phyloP scores from a whole-genome alignment of 92 coral and sea anemone genomes.

The Scolanthus callimorphus region DNA sequence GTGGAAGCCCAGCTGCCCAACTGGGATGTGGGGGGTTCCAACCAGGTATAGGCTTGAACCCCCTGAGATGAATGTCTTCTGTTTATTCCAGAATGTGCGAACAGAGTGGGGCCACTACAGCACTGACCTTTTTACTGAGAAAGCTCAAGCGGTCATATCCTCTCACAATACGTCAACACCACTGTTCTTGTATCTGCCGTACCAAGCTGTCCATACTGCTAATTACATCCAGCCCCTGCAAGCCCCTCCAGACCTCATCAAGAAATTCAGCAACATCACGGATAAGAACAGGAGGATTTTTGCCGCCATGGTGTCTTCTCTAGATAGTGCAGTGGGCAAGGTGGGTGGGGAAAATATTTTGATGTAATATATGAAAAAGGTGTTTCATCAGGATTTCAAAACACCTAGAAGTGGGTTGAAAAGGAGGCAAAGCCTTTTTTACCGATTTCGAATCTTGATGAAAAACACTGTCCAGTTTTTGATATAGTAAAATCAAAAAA shows the following conservation, averaged over 20 bases:
- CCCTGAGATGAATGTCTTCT: background rate
- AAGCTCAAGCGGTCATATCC: constrained; percentile 51
- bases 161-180: constrained; percentile 49
- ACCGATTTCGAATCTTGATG: no score
- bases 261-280: constrained; percentile 49
- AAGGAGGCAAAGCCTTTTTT: no score
- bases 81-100: constrained; percentile 47
- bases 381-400: no score
- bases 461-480: no score
- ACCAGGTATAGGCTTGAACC: background rate
- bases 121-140: constrained; percentile 50
- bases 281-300: constrained; percentile 54
- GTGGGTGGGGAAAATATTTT: no score
- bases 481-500: no score
- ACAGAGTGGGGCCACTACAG: constrained; percentile 76
- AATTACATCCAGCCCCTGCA: constrained; percentile 61
- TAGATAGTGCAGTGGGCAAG: constrained; percentile 65
- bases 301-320: constrained; percentile 78
- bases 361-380: no score
- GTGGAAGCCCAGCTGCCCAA: no score
- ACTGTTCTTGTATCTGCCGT: constrained; percentile 61
- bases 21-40: background rate
- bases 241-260: constrained; percentile 57
- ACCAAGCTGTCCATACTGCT: constrained; percentile 75
- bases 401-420: no score